phyloP scores from a whole-genome alignment of 2,113 vertebrate genomes.

The Poeciliopsis occidentalis region DNA sequence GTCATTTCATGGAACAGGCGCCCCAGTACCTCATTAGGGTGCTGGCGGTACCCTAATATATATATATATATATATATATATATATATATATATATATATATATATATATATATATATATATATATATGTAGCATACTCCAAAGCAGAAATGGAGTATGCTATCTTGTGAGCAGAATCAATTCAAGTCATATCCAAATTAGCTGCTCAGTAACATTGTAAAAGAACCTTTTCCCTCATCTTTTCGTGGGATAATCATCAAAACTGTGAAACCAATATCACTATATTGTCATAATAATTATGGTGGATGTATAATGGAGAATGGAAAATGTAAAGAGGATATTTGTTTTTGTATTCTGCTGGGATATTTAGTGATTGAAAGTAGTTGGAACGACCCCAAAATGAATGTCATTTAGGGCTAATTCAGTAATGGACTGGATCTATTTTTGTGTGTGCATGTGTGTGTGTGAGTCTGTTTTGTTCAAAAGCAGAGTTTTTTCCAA shows the following conservation, averaged over 20 bases:
- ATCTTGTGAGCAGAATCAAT: too few species aligned
- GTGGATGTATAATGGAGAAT: neutral
- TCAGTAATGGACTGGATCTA: neutral
- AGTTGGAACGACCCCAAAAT: neutral
- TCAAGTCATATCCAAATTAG: too few species aligned
- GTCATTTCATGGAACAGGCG: conserved; percentile 2
- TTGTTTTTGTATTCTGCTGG: neutral
- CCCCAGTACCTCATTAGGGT: too few species aligned
- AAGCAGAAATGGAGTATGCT: neutral
- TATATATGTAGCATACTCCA: too few species aligned
- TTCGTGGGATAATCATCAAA: neutral
- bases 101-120: too few species aligned
- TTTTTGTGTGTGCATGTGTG: neutral
- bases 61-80: too few species aligned
- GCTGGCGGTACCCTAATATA: rapidly evolving
- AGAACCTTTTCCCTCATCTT: neutral
- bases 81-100: too few species aligned
- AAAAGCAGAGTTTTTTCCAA: neutral
- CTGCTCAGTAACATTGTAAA: neutral
- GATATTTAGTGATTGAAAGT: neutral
- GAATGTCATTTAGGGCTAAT: neutral
- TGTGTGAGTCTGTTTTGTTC: neutral
- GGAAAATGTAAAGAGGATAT: neutral
- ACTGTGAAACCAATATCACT: neutral
- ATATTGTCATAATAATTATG: neutral